Conservation (phyloP, 2,113 vertebrate genomes). For the Lepus europaeus region DNA sequence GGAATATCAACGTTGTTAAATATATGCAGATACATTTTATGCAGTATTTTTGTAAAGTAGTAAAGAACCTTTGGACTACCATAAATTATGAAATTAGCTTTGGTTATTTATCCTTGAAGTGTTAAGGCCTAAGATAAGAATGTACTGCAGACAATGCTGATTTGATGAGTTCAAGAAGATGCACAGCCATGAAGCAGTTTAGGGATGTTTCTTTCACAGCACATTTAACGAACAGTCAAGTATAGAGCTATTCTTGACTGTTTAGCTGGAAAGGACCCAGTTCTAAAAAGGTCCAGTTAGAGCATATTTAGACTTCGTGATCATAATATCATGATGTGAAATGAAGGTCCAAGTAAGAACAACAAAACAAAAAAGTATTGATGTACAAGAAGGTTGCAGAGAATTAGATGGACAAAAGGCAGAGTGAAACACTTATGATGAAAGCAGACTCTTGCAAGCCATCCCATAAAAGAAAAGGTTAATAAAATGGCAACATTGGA, state of each 20-base stretch:
- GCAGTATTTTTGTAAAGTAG: neutral
- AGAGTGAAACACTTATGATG: neutral
- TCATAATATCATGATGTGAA: neutral
- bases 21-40: neutral
- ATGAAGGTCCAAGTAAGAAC: neutral
- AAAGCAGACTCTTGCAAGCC: conserved; percentile 21
- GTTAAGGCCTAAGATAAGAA: neutral
- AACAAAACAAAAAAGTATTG: neutral
- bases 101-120: conserved; percentile 21
- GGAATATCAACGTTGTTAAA: neutral
- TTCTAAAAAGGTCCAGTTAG: neutral
- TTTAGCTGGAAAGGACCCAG: neutral
- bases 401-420: neutral
- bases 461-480: conserved; percentile 34
- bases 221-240: conserved; percentile 43
- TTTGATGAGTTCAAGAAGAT: conserved; percentile 7
- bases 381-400: neutral
- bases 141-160: neutral
- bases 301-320: conserved; percentile 48
- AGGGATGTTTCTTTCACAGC: neutral
- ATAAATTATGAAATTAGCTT: neutral
- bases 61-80: neutral
- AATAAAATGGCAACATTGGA: conserved; percentile 42
- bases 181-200: neutral
- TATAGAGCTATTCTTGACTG: conserved; percentile 2